Evolutionary conservation across 2,888 invertebrate species (phyloP).

Genomic region (Andrena bucephala): DNA sequence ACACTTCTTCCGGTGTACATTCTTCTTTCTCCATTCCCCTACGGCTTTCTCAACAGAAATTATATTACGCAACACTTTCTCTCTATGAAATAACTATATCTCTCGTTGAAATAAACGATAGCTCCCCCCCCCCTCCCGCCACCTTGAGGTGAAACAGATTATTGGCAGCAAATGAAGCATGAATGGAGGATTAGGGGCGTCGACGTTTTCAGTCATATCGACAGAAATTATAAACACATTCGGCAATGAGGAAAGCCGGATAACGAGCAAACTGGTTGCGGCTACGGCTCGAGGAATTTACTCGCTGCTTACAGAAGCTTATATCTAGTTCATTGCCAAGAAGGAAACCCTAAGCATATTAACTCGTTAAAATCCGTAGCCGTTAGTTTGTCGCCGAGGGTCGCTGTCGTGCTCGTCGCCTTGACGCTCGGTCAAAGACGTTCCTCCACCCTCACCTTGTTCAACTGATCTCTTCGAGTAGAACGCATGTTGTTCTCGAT

Average conservation of each 20-base stretch:
- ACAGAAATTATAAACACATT: constrained; percentile 31
- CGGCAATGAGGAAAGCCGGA: constrained; percentile 44
- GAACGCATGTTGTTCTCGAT: constrained; percentile 7
- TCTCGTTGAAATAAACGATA: too few species aligned
- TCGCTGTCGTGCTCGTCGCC: constrained; percentile 70
- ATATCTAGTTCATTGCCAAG: constrained; percentile 78
- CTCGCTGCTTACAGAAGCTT: constrained; percentile 80
- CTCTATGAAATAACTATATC: too few species aligned
- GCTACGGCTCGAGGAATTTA: constrained; percentile 74
- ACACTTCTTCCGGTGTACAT: too few species aligned
- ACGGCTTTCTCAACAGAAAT: too few species aligned
- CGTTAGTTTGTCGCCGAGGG: constrained; percentile 76
- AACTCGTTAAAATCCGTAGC: constrained; percentile 76
- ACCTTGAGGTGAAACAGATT: too few species aligned
- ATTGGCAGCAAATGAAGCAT: too few species aligned
- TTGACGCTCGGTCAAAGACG: constrained; percentile 66
- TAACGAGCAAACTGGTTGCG: constrained; percentile 59
- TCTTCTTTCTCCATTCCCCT: too few species aligned
- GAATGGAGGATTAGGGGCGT: too few species aligned
- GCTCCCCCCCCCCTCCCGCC: too few species aligned
- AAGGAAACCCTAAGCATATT: constrained; percentile 84
- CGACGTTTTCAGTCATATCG: not conserved
- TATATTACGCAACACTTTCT: too few species aligned
- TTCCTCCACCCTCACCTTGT: constrained; percentile 52
- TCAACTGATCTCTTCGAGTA: constrained; percentile 35